A percentile compares a stretch with the other conserved stretches of the same genome.
Evolutionary conservation across 2,888 invertebrate species (phyloP).

Genomic region (Phorcus lineatus): DNA sequence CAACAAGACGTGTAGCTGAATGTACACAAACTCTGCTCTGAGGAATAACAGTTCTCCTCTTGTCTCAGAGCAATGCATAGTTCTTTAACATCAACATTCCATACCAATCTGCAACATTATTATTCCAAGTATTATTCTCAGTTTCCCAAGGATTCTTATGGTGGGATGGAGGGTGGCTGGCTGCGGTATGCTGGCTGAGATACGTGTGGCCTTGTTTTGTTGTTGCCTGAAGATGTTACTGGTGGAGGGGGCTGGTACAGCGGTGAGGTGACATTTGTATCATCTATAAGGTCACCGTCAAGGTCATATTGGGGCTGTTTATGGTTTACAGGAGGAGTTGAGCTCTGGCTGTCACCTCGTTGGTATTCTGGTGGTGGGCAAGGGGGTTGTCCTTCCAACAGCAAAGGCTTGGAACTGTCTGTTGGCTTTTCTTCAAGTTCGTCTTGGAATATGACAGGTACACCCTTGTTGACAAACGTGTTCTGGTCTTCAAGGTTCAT

Average conservation of each 20-base stretch:
- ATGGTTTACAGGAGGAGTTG: slow-evolving; percentile 48
- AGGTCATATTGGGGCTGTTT: slow-evolving; percentile 51
- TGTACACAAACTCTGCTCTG: too few relatives aligned
- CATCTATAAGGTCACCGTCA: slow-evolving; percentile 56
- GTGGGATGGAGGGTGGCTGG: slow-evolving; percentile 97
- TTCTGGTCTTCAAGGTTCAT: slow-evolving; percentile 86
- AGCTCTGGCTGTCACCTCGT: slow-evolving; percentile 65
- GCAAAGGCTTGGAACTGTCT: slow-evolving; percentile 88
- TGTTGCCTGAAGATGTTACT: slow-evolving; percentile 59
- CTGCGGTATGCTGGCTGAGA: slow-evolving; percentile 89
- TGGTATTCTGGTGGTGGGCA: slow-evolving; percentile 68
- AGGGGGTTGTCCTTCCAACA: slow-evolving; percentile 96
- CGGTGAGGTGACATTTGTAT: slow-evolving; percentile 58
- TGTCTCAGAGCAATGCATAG: slow-evolving; percentile 20
- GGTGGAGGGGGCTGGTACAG: slow-evolving; percentile 69
- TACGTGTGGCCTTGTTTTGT: slow-evolving; percentile 65
- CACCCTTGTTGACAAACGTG: slow-evolving; percentile 78
- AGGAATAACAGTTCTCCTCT: too few relatives aligned
- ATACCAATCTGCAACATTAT: background rate
- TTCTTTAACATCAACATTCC: background rate
- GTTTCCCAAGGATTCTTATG: slow-evolving; percentile 79
- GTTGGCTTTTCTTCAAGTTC: slow-evolving; percentile 94
- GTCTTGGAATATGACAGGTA: slow-evolving; percentile 95
- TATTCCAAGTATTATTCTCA: background rate
- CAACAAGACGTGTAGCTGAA: background rate